Base-by-base conservation (phyloP, 2,888 invertebrate species). In the Loripinus fragilis region DNA sequence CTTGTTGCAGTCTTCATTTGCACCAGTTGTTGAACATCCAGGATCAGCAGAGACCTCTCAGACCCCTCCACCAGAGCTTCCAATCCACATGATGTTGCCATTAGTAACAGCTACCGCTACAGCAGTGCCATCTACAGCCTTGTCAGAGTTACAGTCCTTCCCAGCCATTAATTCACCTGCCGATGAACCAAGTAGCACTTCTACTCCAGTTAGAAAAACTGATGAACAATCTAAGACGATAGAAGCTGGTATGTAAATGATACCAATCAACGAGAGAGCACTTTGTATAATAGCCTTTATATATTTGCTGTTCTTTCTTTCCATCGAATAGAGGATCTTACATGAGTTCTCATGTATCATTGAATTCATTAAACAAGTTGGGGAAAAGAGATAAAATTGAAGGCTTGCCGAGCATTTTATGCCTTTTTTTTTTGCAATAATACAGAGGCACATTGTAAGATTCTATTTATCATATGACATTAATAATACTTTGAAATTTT, bases 81-180 rank as follows among this genome's bases (percentile, higher is more conserved):
- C 71, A 55, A 50, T 79, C 72, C 71, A 74, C 10, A 68, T 71
- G 0, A 67, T 78, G 50, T 55, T 73, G 41, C 69, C 78, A 10
- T 25, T 64, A n/a, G 70, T 70, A 55, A 50, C 75, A 23, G 64
- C 71, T 25, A 38, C 50, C 12, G 30, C 45, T 15, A 65, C 74
- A 30, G 28, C 68, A 23, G 71, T 72, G 71, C 17, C 66, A 48
- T 71, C 52, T 28, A 64, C 55, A 3, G 42, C 64, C 25, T 23
- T 67, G 35, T 52, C 76, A 17, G 70, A 82, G 55, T 66, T 82
- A 38, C 82, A 82, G 42, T 48, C 78, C 33, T 76, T 79, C 25
- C 76, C 78, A 23, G 33, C 60, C 5, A 60, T 60, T 5, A 33
- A 33, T 20, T 60, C 60, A 17, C 60, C 60, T 30, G 60, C 60